Evolutionary conservation across 2,113 vertebrate species (phyloP).

Genomic region (Colossoma macropomum): DNA sequence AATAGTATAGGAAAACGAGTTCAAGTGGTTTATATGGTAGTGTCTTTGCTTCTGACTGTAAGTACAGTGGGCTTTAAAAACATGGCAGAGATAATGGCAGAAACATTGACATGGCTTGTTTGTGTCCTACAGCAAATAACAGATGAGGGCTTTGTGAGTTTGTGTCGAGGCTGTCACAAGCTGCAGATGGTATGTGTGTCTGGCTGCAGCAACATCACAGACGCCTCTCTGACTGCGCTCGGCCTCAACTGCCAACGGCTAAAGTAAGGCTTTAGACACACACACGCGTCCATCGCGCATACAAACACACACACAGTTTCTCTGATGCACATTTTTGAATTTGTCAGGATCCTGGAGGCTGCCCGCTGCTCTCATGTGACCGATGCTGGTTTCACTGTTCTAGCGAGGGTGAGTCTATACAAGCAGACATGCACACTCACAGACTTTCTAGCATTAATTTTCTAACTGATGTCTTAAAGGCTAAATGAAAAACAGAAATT

Average conservation of each 20-base stretch:
- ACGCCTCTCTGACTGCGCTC: conserved; percentile 94
- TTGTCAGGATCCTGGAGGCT: conserved; percentile 94
- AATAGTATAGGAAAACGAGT: not conserved
- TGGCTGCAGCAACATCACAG: conserved; percentile 97
- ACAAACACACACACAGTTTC: not conserved
- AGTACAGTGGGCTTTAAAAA: not conserved
- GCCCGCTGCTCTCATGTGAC: conserved; percentile 97
- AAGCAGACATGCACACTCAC: not conserved
- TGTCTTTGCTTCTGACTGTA: not conserved
- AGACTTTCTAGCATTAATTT: not conserved
- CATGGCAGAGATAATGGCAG: not conserved
- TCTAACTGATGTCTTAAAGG: not conserved
- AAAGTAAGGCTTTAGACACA: conserved; percentile 76
- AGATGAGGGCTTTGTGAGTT: conserved; percentile 98
- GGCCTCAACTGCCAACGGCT: conserved; percentile 96
- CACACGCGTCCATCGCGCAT: conserved; percentile 13
- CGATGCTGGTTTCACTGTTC: conserved; percentile 95
- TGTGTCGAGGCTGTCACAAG: conserved; percentile 97
- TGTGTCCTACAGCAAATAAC: conserved; percentile 89
- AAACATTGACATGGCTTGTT: conserved; percentile 27
- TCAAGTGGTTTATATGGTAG: not conserved
- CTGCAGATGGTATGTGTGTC: conserved; percentile 96
- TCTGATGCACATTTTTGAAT: conserved; percentile 34
- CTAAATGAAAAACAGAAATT: not conserved
- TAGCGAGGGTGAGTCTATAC: conserved; percentile 89